A percentile compares a stretch with the other conserved stretches of the same genome.
These are phyloP conservation scores for Telmatherina bonti DNA, from an alignment of 2,797 vertebrate genomes.

Conservation along the genomic window DNA sequence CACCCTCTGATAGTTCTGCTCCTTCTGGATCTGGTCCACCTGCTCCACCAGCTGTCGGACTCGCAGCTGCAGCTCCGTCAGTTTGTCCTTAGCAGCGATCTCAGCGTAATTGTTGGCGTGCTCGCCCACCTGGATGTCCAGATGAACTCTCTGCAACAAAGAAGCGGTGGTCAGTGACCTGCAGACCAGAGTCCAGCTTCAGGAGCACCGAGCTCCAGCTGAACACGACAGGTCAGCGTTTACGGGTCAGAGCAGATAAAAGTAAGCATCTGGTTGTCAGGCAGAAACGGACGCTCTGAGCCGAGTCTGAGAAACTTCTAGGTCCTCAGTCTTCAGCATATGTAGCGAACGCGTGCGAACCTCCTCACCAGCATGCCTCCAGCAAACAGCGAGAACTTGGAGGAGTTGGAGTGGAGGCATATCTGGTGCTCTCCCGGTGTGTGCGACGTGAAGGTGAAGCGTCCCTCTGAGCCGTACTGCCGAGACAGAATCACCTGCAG, in stretches of 20 bases:
- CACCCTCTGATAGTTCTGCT: slow-evolving; percentile 94
- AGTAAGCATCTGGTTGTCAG: no score
- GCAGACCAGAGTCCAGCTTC: neutral
- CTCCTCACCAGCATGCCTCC: slow-evolving; percentile 90
- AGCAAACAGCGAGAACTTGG: slow-evolving; percentile 94
- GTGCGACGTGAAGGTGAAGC: slow-evolving; percentile 96
- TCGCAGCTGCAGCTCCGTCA: slow-evolving; percentile 91
- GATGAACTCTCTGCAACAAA: slow-evolving; percentile 87
- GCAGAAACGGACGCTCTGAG: no score
- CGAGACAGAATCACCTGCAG: slow-evolving; percentile 91
- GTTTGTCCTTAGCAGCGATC: slow-evolving; percentile 94
- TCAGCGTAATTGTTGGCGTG: slow-evolving; percentile 94
- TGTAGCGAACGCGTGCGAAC: neutral
- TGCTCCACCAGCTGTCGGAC: slow-evolving; percentile 93
- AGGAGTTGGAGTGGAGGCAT: slow-evolving; percentile 94
- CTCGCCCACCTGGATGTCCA: slow-evolving; percentile 94
- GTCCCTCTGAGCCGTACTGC: slow-evolving; percentile 94
- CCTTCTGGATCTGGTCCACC: slow-evolving; percentile 95
- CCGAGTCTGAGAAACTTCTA: no score
- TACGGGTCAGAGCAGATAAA: no score
- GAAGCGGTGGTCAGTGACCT: neutral
- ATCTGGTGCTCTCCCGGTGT: slow-evolving; percentile 97
- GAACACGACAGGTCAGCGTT: neutral
- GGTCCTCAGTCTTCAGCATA: neutral
- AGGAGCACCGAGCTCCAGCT: neutral